A percentile compares a stretch with the other conserved stretches of the same genome.
These are phyloP conservation scores for Tetragonula carbonaria DNA, from an alignment of 2,888 invertebrate genomes.

Conservation along the genomic window DNA sequence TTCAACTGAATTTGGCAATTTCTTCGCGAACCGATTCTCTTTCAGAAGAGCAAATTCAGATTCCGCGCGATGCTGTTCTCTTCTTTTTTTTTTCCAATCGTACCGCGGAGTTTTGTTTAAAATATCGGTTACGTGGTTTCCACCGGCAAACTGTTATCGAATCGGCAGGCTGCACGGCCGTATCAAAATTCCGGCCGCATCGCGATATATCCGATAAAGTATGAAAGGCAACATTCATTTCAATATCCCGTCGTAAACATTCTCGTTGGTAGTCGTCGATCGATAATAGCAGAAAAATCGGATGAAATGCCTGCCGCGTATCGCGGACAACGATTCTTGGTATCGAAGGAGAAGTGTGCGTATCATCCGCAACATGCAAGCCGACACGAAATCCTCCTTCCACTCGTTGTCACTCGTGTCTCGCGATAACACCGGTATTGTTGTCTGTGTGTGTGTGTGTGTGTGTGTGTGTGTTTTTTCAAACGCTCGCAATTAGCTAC, in stretches of 20 bases:
- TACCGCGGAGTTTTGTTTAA: conserved; percentile 14
- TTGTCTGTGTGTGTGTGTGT: neutral
- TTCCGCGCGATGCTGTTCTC: too few relatives aligned
- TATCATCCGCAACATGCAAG: conserved; percentile 1
- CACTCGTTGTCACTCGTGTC: neutral
- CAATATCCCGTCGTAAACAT: conserved; percentile 39
- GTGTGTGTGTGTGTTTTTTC: neutral
- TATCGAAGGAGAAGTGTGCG: neutral
- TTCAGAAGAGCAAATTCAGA: neutral
- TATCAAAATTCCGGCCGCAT: conserved; percentile 36
- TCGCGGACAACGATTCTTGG: neutral
- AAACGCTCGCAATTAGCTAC: conserved; percentile 8
- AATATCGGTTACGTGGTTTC: conserved; percentile 23
- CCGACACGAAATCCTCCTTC: neutral
- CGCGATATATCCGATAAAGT: conserved; percentile 18
- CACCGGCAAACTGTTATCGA: conserved; percentile 16
- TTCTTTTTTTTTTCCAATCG: neutral
- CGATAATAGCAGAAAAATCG: conserved; percentile 41
- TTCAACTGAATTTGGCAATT: neutral
- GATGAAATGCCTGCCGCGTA: neutral
- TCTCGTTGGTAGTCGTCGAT: conserved; percentile 12
- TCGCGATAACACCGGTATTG: neutral
- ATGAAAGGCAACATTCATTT: conserved; percentile 39
- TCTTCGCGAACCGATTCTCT: neutral
- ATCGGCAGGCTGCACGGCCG: conserved; percentile 15